A percentile compares a stretch with the other conserved stretches of the same genome.
Conservation (phyloP, 2,888 invertebrate genomes). For the Epinotia bilunana region DNA sequence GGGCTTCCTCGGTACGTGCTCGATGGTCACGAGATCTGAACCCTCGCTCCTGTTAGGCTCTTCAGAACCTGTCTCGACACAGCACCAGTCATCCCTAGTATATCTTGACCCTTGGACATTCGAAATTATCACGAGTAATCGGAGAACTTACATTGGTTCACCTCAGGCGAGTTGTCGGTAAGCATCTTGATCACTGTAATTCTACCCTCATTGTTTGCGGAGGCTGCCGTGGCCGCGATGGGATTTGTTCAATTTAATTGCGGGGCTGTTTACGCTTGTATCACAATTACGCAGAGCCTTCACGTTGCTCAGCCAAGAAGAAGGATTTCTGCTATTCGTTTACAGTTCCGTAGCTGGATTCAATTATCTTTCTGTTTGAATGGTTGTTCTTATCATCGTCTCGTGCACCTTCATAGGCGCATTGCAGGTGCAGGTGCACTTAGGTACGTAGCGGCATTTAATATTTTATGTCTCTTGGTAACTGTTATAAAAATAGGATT, state of each 20-base stretch:
- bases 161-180: not conserved
- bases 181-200: constrained; percentile 12
- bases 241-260: constrained; percentile 43
- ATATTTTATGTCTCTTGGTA: not conserved
- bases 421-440: constrained; percentile 1
- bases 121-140: not conserved
- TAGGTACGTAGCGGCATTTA: not conserved
- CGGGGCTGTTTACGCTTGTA: constrained; percentile 37
- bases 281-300: constrained; percentile 32
- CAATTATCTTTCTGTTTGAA: not conserved
- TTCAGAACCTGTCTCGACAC: not conserved
- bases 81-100: not conserved
- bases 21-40: constrained; percentile 19
- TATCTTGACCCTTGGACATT: not conserved
- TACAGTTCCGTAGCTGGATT: constrained; percentile 5
- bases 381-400: not conserved
- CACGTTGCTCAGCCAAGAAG: constrained; percentile 19
- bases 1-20: constrained; percentile 45
- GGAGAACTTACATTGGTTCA: not conserved
- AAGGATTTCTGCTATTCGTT: constrained; percentile 8
- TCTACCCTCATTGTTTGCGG: constrained; percentile 33
- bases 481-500: too few species aligned
- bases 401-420: not conserved
- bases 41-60: constrained; percentile 4
- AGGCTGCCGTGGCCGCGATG: constrained; percentile 32